A percentile compares a stretch with the other conserved stretches of the same genome.
phyloP scores from a whole-genome alignment of 30 jellyfish, hydroid and myxozoan species.

The Chrysaora quinquecirrha region DNA sequence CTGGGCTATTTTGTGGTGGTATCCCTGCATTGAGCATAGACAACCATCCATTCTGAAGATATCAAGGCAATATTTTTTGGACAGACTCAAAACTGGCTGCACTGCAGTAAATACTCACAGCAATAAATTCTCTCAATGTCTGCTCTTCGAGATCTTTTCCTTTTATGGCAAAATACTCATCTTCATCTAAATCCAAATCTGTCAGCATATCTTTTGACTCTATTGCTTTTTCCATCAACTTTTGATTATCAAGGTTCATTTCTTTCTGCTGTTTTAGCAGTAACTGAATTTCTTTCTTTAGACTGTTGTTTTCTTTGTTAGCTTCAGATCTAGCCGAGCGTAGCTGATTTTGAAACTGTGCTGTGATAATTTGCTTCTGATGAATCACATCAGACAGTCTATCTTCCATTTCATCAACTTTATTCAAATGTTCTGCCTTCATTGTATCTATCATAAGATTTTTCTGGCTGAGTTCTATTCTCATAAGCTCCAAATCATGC shows the following conservation, averaged over 20 bases:
- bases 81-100: too few species aligned
- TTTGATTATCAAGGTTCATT: slow-evolving; percentile 17
- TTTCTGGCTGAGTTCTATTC: slow-evolving; percentile 79
- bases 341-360: slow-evolving; percentile 60
- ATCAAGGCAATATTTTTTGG: too few species aligned
- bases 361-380: slow-evolving; percentile 68
- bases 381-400: slow-evolving; percentile 75
- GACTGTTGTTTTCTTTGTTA: slow-evolving; percentile 30
- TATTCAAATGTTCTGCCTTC: slow-evolving; percentile 77
- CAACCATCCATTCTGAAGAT: too few species aligned
- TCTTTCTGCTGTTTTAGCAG: slow-evolving; percentile 42
- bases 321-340: slow-evolving; percentile 26
- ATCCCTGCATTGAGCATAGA: too few species aligned
- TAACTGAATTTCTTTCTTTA: slow-evolving; percentile 61
- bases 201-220: slow-evolving; percentile 30
- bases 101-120: slow-evolving; percentile 69
- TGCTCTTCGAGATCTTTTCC: slow-evolving; percentile 62
- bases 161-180: slow-evolving; percentile 63
- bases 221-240: slow-evolving; percentile 39
- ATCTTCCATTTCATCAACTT: slow-evolving; percentile 87
- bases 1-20: too few species aligned
- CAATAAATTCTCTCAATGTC: slow-evolving; percentile 68
- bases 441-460: slow-evolving; percentile 78
- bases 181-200: slow-evolving; percentile 62
- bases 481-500: slow-evolving; percentile 81